Evolutionary conservation across 2,113 vertebrate species (phyloP).

Genomic region (Paradisaea rubra): DNA sequence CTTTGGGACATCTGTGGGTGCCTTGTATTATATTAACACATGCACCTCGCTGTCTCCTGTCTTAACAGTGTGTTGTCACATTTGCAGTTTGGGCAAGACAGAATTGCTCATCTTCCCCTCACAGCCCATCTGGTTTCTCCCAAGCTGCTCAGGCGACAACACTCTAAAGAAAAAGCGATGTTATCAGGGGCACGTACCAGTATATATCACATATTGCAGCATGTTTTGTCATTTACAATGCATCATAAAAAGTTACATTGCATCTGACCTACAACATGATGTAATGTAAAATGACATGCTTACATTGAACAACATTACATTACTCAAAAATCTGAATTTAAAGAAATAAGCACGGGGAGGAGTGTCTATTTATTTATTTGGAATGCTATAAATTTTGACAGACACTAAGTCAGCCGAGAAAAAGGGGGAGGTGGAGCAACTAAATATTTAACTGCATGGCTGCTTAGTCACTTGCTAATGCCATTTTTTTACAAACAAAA

Average conservation of each 20-base stretch:
- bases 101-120: conserved; percentile 55
- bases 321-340: conserved; percentile 20
- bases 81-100: conserved; percentile 64
- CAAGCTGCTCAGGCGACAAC: conserved; percentile 49
- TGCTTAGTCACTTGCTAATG: conserved; percentile 51
- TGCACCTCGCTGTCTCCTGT: conserved; percentile 56
- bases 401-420: conserved; percentile 1
- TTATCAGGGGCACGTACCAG: conserved; percentile 23
- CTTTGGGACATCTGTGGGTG: conserved; percentile 49
- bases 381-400: conserved; percentile 23
- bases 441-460: conserved; percentile 27
- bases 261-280: conserved; percentile 37
- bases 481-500: neutral
- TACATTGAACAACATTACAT: conserved; percentile 3
- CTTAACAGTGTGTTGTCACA: conserved; percentile 61
- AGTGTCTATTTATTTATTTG: conserved; percentile 7
- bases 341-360: neutral
- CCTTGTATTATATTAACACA: conserved; percentile 56
- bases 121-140: conserved; percentile 65
- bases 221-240: conserved; percentile 48
- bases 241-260: conserved; percentile 36
- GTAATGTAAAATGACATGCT: conserved; percentile 41
- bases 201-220: conserved; percentile 32
- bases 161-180: conserved; percentile 34
- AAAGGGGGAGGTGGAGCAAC: neutral